These are phyloP conservation scores for Ramazzottius varieornatus DNA, from an alignment of 2,888 invertebrate genomes.

Conservation along the genomic window DNA sequence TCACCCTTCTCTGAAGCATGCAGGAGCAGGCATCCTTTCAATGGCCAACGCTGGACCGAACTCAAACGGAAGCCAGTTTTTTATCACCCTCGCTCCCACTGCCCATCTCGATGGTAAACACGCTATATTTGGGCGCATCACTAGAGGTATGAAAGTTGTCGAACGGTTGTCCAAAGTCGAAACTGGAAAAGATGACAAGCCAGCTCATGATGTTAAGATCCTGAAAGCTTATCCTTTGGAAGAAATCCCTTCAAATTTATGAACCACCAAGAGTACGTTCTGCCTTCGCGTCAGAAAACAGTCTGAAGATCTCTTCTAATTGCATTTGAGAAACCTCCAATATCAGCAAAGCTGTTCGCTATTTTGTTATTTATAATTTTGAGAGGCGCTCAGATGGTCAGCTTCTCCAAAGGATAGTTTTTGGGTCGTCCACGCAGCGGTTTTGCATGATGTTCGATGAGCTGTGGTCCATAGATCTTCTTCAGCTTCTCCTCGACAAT, in stretches of 20 bases:
- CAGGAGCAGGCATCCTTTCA: constrained; percentile 59
- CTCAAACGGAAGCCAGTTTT: constrained; percentile 93
- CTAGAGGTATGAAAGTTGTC: constrained; percentile 62
- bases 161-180: constrained; percentile 76
- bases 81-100: constrained; percentile 82
- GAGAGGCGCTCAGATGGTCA: no score
- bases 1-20: constrained; percentile 68
- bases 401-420: no score
- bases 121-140: constrained; percentile 68
- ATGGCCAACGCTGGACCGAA: constrained; percentile 98
- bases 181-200: constrained; percentile 69
- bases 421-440: no score
- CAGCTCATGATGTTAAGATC: constrained; percentile 61
- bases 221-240: constrained; percentile 19
- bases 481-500: background rate
- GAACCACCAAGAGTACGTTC: no score
- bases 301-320: no score
- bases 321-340: no score
- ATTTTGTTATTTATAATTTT: no score
- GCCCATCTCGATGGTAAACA: constrained; percentile 60
- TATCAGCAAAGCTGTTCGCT: no score
- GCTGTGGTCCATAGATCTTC: background rate
- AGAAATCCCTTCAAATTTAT: background rate
- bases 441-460: no score
- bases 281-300: no score